Conservation (phyloP, 1,140 invertebrate species). For the Geopemphigus sp. region DNA sequence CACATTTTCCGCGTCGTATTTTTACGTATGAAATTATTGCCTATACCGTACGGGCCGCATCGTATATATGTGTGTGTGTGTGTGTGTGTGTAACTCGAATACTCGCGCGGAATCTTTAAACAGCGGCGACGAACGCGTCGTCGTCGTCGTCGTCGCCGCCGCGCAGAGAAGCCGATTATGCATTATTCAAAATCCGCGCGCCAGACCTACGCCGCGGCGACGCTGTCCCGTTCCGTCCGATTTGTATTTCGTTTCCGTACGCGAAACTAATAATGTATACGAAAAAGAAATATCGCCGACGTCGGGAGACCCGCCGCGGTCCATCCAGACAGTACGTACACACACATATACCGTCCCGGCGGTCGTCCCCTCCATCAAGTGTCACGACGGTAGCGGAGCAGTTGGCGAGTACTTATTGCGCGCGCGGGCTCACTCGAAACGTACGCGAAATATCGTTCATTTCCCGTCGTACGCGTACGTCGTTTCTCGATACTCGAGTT, state of each 20-base stretch:
- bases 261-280: slow-evolving; percentile 14
- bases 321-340: slow-evolving; percentile 1
- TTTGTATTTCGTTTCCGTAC: slow-evolving; percentile 20
- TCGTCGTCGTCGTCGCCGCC: background rate
- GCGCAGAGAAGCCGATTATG: background rate
- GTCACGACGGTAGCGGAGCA: too few species aligned
- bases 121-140: slow-evolving; percentile 24
- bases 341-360: background rate
- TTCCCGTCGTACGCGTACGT: too few species aligned
- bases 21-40: slow-evolving; percentile 13
- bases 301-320: background rate
- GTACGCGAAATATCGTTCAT: too few species aligned
- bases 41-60: too few species aligned
- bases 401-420: too few species aligned
- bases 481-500: too few species aligned
- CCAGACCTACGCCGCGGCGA: background rate
- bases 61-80: too few species aligned
- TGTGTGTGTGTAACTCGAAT: too few species aligned
- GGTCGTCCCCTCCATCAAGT: too few species aligned
- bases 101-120: slow-evolving; percentile 20
- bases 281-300: slow-evolving; percentile 22
- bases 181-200: slow-evolving; percentile 16
- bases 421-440: too few species aligned
- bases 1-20: background rate
- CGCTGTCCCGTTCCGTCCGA: background rate